Percentiles rank a stretch among this genome's conserved stretches.
phyloP scores from a whole-genome alignment of 2,888 invertebrate genomes.

The Pseudococcus jackbeardsleyi region DNA sequence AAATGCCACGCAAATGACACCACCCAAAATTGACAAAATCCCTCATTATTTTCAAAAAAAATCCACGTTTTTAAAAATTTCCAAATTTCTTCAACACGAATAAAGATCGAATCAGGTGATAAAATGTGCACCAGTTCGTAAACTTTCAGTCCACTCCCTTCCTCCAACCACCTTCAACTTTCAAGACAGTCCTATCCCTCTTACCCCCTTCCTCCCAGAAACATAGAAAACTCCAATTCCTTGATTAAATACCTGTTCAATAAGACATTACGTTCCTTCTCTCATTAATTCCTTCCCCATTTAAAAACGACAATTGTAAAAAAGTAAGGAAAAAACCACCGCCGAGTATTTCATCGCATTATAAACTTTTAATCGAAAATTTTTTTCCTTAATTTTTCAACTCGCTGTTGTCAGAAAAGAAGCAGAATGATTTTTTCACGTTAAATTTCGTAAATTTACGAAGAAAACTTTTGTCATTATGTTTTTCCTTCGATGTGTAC shows the following conservation, averaged over 20 bases:
- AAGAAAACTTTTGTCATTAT: conserved; percentile 20
- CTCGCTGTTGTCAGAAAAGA: background rate
- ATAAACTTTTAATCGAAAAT: conserved; percentile 40
- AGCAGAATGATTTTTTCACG: background rate
- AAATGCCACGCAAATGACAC: too few relatives aligned
- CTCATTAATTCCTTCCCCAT: conserved; percentile 18
- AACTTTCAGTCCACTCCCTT: too few relatives aligned
- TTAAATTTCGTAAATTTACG: background rate
- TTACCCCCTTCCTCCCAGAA: background rate
- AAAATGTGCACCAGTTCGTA: too few relatives aligned
- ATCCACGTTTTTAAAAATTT: too few relatives aligned
- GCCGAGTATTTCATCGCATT: background rate
- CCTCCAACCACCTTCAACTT: too few relatives aligned
- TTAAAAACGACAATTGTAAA: background rate
- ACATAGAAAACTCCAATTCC: background rate
- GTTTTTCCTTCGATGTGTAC: background rate
- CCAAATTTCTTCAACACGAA: too few relatives aligned
- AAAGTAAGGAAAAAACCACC: background rate
- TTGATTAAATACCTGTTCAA: background rate
- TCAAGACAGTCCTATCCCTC: too few relatives aligned
- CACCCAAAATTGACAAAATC: too few relatives aligned
- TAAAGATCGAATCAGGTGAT: too few relatives aligned
- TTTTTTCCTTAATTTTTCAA: conserved; percentile 21
- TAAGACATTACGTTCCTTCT: background rate
- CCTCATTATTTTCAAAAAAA: too few relatives aligned